Evolutionary conservation across 1,140 invertebrate genomes (phyloP), one percentile per base, ranked within the genome.

Genomic region (Heterodera schachtii): DNA sequence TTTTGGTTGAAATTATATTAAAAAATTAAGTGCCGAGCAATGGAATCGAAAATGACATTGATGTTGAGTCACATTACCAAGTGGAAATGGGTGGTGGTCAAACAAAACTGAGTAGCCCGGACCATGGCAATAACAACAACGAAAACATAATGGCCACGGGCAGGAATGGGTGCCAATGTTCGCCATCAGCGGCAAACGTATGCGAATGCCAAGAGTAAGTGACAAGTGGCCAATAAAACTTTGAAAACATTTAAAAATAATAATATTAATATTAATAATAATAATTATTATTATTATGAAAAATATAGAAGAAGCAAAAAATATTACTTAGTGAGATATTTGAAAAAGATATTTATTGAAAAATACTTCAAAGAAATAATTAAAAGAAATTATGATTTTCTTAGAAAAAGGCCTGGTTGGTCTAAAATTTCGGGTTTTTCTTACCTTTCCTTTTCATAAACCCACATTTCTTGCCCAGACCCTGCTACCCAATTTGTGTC

Each of bases 401-500:
- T 31, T 31, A 31, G 31, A 31, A 31, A 31, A 31, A 31, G 31
- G 31, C 31, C 31, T 31, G 31, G 31, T 31, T 31, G 31, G 31
- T 31, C 31, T 31, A 31, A 31, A 31, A 31, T 31, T 31, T 31
- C 31, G 31, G 31, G 31, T 31, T 31, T 31, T 31, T 31, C 31
- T 31, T 31, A 31, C 1, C 0, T 31, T 31, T 31, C 31, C 31
- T 31, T 31, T 31, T 31, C 31, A 31, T 31, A 31, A 31, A 31
- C 31, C 49, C 11, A 52, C 49, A 52, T 52, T 49, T 64, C 1
- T 78, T 78, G 7, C 8, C 13, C 21, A 78, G 77, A 78, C 21
- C 9, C 13, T 78, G 77, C 70, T 78, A 64, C 64, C 77, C 77
- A 43, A 47, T 78, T 13, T 78, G 77, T 49, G 43, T 78, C 47